phyloP scores from a whole-genome alignment of 2,113 vertebrate genomes.

The Arothron firmamentum region DNA sequence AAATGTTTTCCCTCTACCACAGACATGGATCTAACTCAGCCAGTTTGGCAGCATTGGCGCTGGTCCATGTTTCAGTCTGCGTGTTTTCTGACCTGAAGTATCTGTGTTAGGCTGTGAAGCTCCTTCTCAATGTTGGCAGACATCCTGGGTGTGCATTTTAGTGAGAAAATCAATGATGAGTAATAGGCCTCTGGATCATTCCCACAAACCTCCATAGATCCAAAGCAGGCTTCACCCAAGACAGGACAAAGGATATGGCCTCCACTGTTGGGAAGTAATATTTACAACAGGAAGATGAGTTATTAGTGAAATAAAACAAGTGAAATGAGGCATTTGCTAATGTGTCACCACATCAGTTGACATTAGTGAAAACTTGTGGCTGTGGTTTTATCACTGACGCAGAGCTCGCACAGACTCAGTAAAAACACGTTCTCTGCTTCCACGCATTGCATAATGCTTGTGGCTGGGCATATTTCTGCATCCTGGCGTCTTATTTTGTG shows the following conservation, averaged over 20 bases:
- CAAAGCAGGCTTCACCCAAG: no score
- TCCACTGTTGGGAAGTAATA: no score
- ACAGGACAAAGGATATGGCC: no score
- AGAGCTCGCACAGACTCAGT: conserved; percentile 19
- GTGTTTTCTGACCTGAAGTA: conserved; percentile 29
- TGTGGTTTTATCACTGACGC: background rate
- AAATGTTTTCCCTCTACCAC: conserved; percentile 19
- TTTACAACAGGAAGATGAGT: no score
- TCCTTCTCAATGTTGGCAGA: conserved; percentile 29
- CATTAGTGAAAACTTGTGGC: no score
- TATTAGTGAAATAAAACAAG: no score
- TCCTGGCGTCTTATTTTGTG: conserved; percentile 6
- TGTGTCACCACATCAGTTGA: background rate
- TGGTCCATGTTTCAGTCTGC: conserved; percentile 21
- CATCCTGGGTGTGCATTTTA: conserved; percentile 32
- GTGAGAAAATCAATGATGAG: conserved; percentile 24
- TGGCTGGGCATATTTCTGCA: conserved; percentile 26
- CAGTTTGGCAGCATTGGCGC: conserved; percentile 20
- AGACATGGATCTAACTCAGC: conserved; percentile 32
- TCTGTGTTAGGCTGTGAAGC: conserved; percentile 14
- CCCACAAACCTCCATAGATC: background rate
- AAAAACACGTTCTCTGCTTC: conserved; percentile 78
- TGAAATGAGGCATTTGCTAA: background rate
- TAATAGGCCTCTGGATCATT: conserved; percentile 18
- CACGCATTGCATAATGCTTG: conserved; percentile 43